phyloP scores from a whole-genome alignment of 2,113 vertebrate species.

The Catharus minimus region DNA sequence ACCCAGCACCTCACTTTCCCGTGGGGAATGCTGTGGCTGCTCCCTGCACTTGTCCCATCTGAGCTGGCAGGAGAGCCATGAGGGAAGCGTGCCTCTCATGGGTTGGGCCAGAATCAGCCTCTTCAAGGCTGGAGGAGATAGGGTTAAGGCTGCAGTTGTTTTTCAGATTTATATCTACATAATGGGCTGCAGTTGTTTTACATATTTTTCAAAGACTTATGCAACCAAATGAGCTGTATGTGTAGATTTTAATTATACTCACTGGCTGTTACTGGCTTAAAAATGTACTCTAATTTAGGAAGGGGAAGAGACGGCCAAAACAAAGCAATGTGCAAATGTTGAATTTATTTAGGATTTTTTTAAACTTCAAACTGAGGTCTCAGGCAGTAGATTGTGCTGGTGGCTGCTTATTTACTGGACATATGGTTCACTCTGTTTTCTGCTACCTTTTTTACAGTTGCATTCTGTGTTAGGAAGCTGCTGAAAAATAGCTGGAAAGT shows the following conservation, averaged over 20 bases:
- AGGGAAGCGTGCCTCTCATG: fast-evolving
- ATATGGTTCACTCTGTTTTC: not conserved
- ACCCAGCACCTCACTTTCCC: fast-evolving
- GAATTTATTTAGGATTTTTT: not conserved
- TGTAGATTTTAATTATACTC: slow-evolving; percentile 13
- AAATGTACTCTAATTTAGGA: not conserved
- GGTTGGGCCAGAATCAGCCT: not conserved
- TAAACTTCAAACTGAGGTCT: not conserved
- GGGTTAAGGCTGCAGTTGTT: not conserved
- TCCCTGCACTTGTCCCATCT: not conserved
- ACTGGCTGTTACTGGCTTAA: not conserved
- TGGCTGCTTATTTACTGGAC: not conserved
- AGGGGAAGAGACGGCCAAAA: not conserved
- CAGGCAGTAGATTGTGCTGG: not conserved
- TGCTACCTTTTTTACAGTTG: not conserved
- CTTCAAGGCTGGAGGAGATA: not conserved
- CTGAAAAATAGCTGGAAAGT: not conserved
- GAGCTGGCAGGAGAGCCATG: not conserved
- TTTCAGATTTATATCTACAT: slow-evolving; percentile 24
- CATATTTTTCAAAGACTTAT: slow-evolving; percentile 21
- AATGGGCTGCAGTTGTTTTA: slow-evolving; percentile 10
- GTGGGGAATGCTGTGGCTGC: fast-evolving
- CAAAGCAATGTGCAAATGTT: not conserved
- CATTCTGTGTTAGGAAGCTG: not conserved
- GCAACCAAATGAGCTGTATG: not conserved